Evolutionary conservation across 2,113 vertebrate species (phyloP), one percentile per base, ranked within the genome.

Genomic region (Cryptoleucopteryx plumbea): DNA sequence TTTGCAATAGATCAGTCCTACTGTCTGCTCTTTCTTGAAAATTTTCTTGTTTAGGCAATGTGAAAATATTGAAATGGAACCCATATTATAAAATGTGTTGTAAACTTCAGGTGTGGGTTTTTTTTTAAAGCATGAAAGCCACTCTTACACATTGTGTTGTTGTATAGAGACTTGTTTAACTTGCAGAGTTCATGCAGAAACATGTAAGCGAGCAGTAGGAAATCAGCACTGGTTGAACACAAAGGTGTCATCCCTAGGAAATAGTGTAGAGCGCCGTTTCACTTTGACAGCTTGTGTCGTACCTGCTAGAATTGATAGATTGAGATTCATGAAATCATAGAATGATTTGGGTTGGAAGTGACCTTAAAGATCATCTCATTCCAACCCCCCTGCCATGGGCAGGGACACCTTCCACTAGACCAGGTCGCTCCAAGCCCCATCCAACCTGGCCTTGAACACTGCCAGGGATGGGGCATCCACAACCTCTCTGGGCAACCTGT

Each of bases 301-400:
- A 3, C 42, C 45, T 32, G 59, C 6, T 18, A 18, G n/a, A 9
- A 2, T 0, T 4, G 22, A 6, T 15, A 1, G 2, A 14, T 11
- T 4, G 21, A 65, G 23, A 38, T 43, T 38, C n/a, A 19, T 16
- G 13, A 34, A 9, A 23, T 26, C 22, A 17, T 14, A 23, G 58
- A 13, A 13, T 32, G 13, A 17, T 14, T 40, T 32, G 58, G 36
- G 36, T 34, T 40, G 58, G n/a, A 34, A 63, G 47, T 16, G 29
- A 34, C 75, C 29, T 63, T 59, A 10, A 16, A 29, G 52, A 29
- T 19, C 59, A 25, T 26, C 40, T 40, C 40, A 13, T 13, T 40
- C 15, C 58, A 25, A 19, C 14, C 27, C 58, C 26, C 6, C 20
- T 48, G 58, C n/a, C 9, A 3, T 9, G 15, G 18, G 43, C 58